phyloP scores from a whole-genome alignment of 2,888 invertebrate genomes.

The Drosophila melanosoma region DNA sequence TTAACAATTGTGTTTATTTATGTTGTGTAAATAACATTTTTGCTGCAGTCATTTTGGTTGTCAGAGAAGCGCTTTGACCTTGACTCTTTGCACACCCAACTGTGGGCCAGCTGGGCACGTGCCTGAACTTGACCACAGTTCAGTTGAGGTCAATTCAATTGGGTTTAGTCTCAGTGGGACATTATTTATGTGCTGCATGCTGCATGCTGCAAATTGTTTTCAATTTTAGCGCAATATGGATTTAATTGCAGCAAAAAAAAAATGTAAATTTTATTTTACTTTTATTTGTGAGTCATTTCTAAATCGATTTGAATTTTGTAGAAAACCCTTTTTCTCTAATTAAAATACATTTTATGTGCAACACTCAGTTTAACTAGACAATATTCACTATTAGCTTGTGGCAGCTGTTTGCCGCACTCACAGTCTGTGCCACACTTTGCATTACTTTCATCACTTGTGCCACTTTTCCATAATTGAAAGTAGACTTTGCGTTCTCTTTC shows the following conservation, averaged over 20 bases:
- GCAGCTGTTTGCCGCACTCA: background rate
- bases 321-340: background rate
- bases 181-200: slow-evolving; percentile 42
- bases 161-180: slow-evolving; percentile 4
- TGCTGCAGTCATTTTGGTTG: slow-evolving; percentile 53
- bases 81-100: slow-evolving; percentile 50
- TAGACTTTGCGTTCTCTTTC: background rate
- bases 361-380: background rate
- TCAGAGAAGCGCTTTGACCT: slow-evolving; percentile 62
- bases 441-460: slow-evolving; percentile 17
- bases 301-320: background rate
- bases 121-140: slow-evolving; percentile 40
- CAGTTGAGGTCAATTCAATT: slow-evolving; percentile 5
- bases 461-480: slow-evolving; percentile 38
- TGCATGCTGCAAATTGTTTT: slow-evolving; percentile 22
- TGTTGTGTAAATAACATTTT: slow-evolving; percentile 22
- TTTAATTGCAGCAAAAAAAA: background rate
- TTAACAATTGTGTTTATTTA: background rate
- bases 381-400: background rate
- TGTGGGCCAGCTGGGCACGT: slow-evolving; percentile 14
- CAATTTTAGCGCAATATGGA: slow-evolving; percentile 29
- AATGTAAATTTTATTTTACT: background rate
- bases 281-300: background rate
- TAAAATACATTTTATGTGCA: background rate
- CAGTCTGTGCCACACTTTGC: background rate